These are phyloP conservation scores for Cheilosia vulpina DNA, from an alignment of 2,888 invertebrate genomes.

Conservation along the genomic window DNA sequence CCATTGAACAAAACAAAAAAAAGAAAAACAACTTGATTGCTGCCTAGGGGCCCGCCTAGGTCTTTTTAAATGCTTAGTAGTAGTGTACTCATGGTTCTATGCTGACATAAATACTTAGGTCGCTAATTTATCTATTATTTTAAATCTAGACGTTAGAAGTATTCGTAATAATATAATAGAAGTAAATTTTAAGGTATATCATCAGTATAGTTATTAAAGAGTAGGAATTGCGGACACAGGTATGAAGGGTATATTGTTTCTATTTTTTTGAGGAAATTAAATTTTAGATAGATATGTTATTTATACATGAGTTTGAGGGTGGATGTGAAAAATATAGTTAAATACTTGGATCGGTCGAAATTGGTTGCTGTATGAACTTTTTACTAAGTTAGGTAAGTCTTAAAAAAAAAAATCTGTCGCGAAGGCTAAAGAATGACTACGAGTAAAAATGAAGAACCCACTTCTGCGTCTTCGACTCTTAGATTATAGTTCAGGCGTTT, in stretches of 20 bases:
- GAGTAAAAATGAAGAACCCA: too few relatives aligned
- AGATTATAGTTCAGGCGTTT: too few relatives aligned
- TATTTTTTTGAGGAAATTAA: not conserved
- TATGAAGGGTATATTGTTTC: not conserved
- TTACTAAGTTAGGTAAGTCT: too few relatives aligned
- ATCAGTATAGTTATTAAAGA: not conserved
- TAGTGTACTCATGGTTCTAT: slow-evolving; percentile 58
- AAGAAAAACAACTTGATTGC: not conserved
- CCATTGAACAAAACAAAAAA: not conserved
- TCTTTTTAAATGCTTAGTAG: slow-evolving; percentile 71
- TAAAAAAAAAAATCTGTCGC: too few relatives aligned
- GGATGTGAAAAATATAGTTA: not conserved
- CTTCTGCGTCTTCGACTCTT: too few relatives aligned
- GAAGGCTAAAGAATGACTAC: too few relatives aligned
- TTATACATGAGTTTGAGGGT: not conserved
- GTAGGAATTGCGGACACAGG: not conserved
- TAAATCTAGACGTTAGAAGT: slow-evolving; percentile 1
- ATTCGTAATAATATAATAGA: not conserved
- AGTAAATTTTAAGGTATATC: not conserved
- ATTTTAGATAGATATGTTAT: not conserved
- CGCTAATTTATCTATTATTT: slow-evolving; percentile 30
- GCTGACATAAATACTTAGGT: slow-evolving; percentile 54
- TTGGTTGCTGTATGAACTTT: not conserved
- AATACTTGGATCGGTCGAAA: not conserved
- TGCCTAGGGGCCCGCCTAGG: slow-evolving; percentile 77